A percentile compares a stretch with the other conserved stretches of the same genome.
These are phyloP conservation scores for Diplazon laetatorius DNA, from an alignment of 2,888 invertebrate genomes.

Conservation along the genomic window DNA sequence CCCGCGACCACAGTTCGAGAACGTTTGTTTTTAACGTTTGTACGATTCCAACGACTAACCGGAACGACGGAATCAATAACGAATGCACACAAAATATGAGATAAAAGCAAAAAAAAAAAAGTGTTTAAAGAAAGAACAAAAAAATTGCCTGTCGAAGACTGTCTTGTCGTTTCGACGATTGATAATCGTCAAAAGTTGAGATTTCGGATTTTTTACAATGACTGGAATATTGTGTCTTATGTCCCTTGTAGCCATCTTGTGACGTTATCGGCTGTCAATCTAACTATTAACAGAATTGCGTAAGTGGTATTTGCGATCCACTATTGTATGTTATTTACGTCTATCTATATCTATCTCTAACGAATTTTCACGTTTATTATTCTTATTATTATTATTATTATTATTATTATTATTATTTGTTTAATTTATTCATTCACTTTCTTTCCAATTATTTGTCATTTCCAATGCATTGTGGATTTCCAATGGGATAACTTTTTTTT, in stretches of 20 bases:
- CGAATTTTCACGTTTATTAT: conserved; percentile 26
- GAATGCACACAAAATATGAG: conserved; percentile 33
- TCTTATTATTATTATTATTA: too few species aligned
- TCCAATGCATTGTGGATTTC: conserved; percentile 75
- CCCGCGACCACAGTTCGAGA: conserved; percentile 21
- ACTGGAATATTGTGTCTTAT: conserved; percentile 81
- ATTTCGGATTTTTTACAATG: conserved; percentile 70
- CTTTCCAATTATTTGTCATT: conserved; percentile 49
- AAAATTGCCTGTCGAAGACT: conserved; percentile 14
- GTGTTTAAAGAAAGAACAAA: not conserved
- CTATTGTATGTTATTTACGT: conserved; percentile 77
- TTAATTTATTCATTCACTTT: conserved; percentile 20
- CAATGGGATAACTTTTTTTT: conserved; percentile 63
- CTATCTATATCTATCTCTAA: conserved; percentile 39
- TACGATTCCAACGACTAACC: conserved; percentile 38
- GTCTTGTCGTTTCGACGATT: conserved; percentile 24
- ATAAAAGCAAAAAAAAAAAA: conserved; percentile 13
- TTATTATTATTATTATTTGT: conserved; percentile 51
- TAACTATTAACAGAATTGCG: conserved; percentile 96
- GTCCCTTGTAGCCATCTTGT: conserved; percentile 92
- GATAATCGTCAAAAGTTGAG: conserved; percentile 9
- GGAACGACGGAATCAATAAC: conserved; percentile 41
- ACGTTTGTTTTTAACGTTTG: not conserved
- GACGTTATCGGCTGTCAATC: conserved; percentile 96
- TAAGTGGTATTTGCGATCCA: conserved; percentile 87